A percentile compares a stretch with the other conserved stretches of the same genome.
phyloP scores from a whole-genome alignment of 1,140 invertebrate species.

The Zaprionus ornatus region DNA sequence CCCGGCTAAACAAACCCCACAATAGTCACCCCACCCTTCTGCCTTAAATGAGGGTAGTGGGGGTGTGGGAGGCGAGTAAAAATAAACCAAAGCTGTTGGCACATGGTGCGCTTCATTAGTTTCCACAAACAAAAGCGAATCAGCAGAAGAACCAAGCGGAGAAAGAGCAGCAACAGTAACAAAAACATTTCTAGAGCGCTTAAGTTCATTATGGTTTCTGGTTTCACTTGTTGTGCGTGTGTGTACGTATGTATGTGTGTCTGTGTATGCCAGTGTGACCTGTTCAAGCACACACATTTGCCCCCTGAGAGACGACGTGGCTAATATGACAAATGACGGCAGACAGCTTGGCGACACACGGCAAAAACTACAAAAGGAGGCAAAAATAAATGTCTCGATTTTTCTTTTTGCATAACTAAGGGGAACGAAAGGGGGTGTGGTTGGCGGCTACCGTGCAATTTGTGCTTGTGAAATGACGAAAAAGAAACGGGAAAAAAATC shows the following conservation, averaged over 20 bases:
- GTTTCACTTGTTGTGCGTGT: slow-evolving; percentile 47
- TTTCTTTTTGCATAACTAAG: slow-evolving; percentile 43
- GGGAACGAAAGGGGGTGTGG: not conserved
- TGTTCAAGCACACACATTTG: slow-evolving; percentile 5
- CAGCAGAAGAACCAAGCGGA: slow-evolving; percentile 9
- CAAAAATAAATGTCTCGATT: slow-evolving; percentile 25
- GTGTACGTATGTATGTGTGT: not conserved
- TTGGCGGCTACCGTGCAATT: slow-evolving; percentile 3
- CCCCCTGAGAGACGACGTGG: slow-evolving; percentile 22
- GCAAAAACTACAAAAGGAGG: slow-evolving; percentile 12
- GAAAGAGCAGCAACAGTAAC: slow-evolving; percentile 1
- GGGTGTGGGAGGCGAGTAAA: slow-evolving; percentile 13
- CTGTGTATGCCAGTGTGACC: slow-evolving; percentile 1
- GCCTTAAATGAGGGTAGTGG: not conserved
- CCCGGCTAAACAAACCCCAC: not conserved
- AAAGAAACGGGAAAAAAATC: slow-evolving; percentile 18
- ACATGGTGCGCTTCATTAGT: slow-evolving; percentile 65
- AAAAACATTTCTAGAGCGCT: slow-evolving; percentile 35
- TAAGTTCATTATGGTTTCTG: slow-evolving; percentile 72
- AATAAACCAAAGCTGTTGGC: slow-evolving; percentile 59
- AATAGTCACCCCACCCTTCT: slow-evolving; percentile 5
- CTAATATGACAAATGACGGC: slow-evolving; percentile 32
- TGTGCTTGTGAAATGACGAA: slow-evolving; percentile 44
- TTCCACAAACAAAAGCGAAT: slow-evolving; percentile 42
- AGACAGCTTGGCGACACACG: slow-evolving; percentile 47